Evolutionary conservation across 2,888 invertebrate species (phyloP), one percentile per base, ranked within the genome.

Genomic region (Terebella lapidaria): DNA sequence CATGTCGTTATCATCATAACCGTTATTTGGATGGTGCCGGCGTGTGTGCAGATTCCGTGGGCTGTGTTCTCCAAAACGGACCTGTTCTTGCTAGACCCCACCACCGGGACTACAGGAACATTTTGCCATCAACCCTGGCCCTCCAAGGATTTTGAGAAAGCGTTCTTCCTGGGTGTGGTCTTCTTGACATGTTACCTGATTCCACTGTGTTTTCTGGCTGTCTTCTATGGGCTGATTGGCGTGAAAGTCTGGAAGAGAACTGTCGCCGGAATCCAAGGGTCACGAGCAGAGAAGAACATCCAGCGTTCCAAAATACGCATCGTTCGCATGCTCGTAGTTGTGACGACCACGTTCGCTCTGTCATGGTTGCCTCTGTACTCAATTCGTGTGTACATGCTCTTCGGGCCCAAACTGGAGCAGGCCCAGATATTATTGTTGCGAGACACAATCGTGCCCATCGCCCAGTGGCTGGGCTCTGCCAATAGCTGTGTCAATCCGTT

Each of bases 401-500:
- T 66, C 56, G 64, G 64, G 1, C 57, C 64, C 26, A 26, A 52
- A 3, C 47, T 52, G 28, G 30, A 18, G 5, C 22, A n/a, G 25
- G 26, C 4, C 45, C 58, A 66, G 57, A 59, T 57, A 51, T n/a
- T 29, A 4, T 24, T 60, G 4, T 25, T 63, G n/a, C 18, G 29
- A 10, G 45, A 61, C 10, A 57, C 20, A 26, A 88, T 89, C 1
- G 89, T 91, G 22, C 94, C 94, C 2, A 85, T 94, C 57, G 93
- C 91, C 3, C 94, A 92, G 78, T 92, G 91, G 92, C 83, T 95
- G 54, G 94, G 94, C 2, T 89, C 93, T 0, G 92, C 93, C 24
- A 95, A 94, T 80, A 92, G 92, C 24, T 94, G 94, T 84, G 93
- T 94, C 75, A 95, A 95, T 81, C 94, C 94, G 0, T 89, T 95